Evolutionary conservation across 37 sponge, comb jelly and placozoan genomes (phyloP).

Genomic region (Aplysina aerophoba): DNA sequence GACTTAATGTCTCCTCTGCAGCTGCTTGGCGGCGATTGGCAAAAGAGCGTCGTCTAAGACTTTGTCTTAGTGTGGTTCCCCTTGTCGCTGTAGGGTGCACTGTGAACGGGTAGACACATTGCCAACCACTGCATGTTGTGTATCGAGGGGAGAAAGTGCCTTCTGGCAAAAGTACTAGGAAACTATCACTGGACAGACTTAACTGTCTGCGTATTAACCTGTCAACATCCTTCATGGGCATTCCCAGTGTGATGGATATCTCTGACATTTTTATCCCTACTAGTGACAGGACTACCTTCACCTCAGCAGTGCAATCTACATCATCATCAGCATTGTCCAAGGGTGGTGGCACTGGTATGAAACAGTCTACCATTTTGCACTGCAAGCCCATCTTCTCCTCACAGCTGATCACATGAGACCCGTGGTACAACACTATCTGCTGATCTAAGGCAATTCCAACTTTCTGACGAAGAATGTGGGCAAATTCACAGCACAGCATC

Average conservation of each 20-base stretch:
- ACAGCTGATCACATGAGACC: background rate
- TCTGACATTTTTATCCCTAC: slow-evolving; percentile 39
- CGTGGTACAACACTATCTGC: slow-evolving; percentile 40
- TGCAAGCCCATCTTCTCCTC: slow-evolving; percentile 11
- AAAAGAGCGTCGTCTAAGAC: slow-evolving; percentile 27
- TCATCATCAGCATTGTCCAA: slow-evolving; percentile 23
- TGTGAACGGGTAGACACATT: slow-evolving; percentile 54
- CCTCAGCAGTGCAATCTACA: background rate
- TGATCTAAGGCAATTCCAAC: background rate
- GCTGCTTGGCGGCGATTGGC: background rate
- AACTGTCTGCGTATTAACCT: slow-evolving; percentile 27
- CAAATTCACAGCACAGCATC: slow-evolving; percentile 46
- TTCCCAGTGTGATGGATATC: slow-evolving; percentile 24
- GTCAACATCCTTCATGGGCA: slow-evolving; percentile 56
- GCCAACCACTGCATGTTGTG: slow-evolving; percentile 43
- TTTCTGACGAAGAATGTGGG: slow-evolving; percentile 23
- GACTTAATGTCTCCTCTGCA: background rate
- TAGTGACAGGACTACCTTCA: slow-evolving; percentile 43
- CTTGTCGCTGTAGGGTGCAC: slow-evolving; percentile 25
- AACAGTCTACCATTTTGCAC: slow-evolving; percentile 29
- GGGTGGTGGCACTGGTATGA: slow-evolving; percentile 15
- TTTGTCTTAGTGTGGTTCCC: slow-evolving; percentile 37
- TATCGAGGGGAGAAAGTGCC: slow-evolving; percentile 53
- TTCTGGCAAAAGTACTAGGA: slow-evolving; percentile 48
- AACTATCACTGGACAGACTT: slow-evolving; percentile 35